phyloP scores from a whole-genome alignment of 2,113 vertebrate species.

The Tachuris rubrigastra region DNA sequence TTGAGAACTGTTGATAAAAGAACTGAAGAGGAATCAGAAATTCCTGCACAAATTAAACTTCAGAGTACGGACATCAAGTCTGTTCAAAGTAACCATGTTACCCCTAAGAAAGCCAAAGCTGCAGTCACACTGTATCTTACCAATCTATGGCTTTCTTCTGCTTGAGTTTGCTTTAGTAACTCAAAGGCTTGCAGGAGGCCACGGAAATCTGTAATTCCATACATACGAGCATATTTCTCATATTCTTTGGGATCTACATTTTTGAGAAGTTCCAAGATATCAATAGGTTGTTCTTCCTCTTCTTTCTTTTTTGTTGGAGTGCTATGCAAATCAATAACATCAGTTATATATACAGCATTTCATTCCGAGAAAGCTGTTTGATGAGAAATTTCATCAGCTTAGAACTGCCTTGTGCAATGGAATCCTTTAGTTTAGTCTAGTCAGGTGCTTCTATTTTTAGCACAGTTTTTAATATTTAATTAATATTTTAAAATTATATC shows the following conservation, averaged over 20 bases:
- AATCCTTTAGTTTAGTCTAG: not conserved
- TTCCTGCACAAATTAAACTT: not conserved
- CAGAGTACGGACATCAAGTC: not conserved
- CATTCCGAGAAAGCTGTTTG: not conserved
- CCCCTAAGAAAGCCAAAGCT: not conserved
- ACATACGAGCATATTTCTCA: slow-evolving; percentile 98
- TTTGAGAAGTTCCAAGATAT: slow-evolving; percentile 96
- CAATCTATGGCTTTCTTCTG: slow-evolving; percentile 88
- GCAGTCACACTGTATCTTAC: slow-evolving; percentile 59
- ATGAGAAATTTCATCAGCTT: not conserved
- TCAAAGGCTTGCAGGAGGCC: slow-evolving; percentile 97
- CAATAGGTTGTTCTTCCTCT: slow-evolving; percentile 89
- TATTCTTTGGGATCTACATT: slow-evolving; percentile 99
- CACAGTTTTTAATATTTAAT: not conserved
- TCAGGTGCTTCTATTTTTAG: not conserved
- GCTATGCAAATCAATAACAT: slow-evolving; percentile 70
- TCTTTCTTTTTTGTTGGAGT: slow-evolving; percentile 91
- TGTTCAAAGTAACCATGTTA: not conserved
- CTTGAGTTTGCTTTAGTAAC: slow-evolving; percentile 87
- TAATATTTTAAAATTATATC: not conserved
- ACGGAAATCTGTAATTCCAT: slow-evolving; percentile 97
- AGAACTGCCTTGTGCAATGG: not conserved
- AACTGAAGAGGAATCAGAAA: not conserved
- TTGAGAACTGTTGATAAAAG: not conserved
- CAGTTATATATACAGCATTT: not conserved